A percentile compares a stretch with the other conserved stretches of the same genome.
Evolutionary conservation across 2,888 invertebrate genomes (phyloP).

Genomic region (Lydus trimaculatus): DNA sequence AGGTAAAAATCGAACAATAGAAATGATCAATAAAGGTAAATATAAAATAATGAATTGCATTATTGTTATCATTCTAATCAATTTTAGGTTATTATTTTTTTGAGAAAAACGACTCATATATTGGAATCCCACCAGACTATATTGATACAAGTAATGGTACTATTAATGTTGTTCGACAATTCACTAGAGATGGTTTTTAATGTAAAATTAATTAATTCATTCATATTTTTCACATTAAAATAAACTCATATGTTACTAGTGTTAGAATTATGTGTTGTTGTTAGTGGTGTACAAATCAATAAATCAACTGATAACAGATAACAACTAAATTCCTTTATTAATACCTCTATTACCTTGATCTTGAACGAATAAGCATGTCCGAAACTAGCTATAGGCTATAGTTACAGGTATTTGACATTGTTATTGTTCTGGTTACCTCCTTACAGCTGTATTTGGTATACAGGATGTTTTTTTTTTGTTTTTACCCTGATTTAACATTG

Average conservation of each 20-base stretch:
- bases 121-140: conserved; percentile 29
- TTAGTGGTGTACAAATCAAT: not conserved
- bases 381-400: no score
- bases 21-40: conserved; percentile 28
- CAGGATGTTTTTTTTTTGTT: no score
- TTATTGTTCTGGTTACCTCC: no score
- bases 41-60: not conserved
- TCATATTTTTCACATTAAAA: no score
- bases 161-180: conserved; percentile 9
- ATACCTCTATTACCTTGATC: no score
- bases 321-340: no score
- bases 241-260: no score
- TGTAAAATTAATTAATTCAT: not conserved
- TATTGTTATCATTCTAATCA: not conserved
- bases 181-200: not conserved
- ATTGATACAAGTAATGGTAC: conserved; percentile 23
- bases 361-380: no score
- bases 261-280: no score
- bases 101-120: conserved; percentile 20
- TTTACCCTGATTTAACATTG: no score
- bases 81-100: conserved; percentile 30
- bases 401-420: no score
- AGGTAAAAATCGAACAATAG: conserved; percentile 22
- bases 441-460: no score
- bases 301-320: not conserved